phyloP scores from a whole-genome alignment of 1,140 invertebrate species.

The Pectinophora gossypiella region DNA sequence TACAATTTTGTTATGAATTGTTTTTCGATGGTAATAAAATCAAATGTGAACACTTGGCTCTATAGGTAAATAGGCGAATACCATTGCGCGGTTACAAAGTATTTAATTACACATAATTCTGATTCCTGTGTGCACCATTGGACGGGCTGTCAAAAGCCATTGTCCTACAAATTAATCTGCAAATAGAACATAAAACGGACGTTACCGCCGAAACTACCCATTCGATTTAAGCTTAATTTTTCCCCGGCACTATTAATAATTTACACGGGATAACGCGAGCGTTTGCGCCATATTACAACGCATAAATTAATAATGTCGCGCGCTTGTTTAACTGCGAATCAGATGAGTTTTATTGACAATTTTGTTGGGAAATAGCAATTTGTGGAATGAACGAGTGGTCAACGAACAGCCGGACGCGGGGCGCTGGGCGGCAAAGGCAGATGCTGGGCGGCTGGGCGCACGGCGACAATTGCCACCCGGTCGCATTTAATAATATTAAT shows the following conservation, averaged over 20 bases:
- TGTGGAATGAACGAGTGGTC: conserved; percentile 53
- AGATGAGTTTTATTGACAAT: conserved; percentile 76
- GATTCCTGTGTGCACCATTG: neutral
- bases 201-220: conserved; percentile 69
- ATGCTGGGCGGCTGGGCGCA: too few relatives aligned
- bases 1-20: too few relatives aligned
- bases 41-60: too few relatives aligned
- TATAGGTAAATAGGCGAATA: too few relatives aligned
- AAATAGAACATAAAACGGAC: conserved; percentile 64
- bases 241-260: conserved; percentile 74
- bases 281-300: conserved; percentile 72
- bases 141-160: conserved; percentile 23
- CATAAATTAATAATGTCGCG: conserved; percentile 75
- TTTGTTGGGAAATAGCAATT: conserved; percentile 73
- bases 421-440: neutral
- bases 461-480: too few relatives aligned
- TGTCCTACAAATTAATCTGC: conserved; percentile 56
- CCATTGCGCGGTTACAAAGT: neutral
- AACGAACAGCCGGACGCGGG: neutral
- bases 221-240: conserved; percentile 74
- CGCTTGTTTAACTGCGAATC: conserved; percentile 75
- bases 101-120: neutral
- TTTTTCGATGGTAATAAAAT: too few relatives aligned
- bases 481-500: too few relatives aligned
- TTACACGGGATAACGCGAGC: conserved; percentile 67